Percentiles rank a stretch among this genome's conserved stretches.
Evolutionary conservation across 2,888 invertebrate species (phyloP).

Genomic region (Euproctis similis): DNA sequence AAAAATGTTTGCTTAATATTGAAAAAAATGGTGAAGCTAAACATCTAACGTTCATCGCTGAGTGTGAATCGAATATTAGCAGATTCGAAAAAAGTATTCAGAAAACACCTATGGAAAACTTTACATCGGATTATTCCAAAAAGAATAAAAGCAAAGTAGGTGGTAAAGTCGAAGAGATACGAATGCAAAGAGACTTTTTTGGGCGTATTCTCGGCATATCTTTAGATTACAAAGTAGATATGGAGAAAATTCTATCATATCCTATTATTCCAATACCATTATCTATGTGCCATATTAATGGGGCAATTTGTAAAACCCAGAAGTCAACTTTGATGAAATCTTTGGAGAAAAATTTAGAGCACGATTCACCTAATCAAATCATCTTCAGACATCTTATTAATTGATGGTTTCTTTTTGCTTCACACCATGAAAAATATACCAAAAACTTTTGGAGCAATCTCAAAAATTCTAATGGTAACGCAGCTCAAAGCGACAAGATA

Average conservation of each 20-base stretch:
- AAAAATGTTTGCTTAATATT: constrained; percentile 11
- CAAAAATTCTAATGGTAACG: constrained; percentile 5
- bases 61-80: constrained; percentile 1
- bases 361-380: constrained; percentile 4
- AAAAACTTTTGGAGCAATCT: constrained; percentile 8
- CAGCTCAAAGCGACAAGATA: constrained; percentile 3
- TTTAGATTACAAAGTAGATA: constrained; percentile 3
- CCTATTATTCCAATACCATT: constrained; percentile 8
- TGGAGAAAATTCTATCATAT: constrained; percentile 6
- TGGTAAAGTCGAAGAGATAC: background rate
- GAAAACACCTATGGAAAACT: constrained; percentile 3
- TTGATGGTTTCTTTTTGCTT: constrained; percentile 26
- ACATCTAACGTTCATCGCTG: constrained; percentile 3
- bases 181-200: constrained; percentile 3
- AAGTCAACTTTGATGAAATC: constrained; percentile 23
- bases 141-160: constrained; percentile 5
- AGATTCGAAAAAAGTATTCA: constrained; percentile 6
- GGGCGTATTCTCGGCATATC: constrained; percentile 2
- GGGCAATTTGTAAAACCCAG: constrained; percentile 23
- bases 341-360: constrained; percentile 12
- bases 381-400: constrained; percentile 12
- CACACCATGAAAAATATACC: constrained; percentile 15
- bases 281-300: constrained; percentile 25
- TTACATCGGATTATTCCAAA: constrained; percentile 3
- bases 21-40: constrained; percentile 4